Evolutionary conservation across 2,797 vertebrate species (phyloP).

Genomic region (Chaenodraco wilsoni): DNA sequence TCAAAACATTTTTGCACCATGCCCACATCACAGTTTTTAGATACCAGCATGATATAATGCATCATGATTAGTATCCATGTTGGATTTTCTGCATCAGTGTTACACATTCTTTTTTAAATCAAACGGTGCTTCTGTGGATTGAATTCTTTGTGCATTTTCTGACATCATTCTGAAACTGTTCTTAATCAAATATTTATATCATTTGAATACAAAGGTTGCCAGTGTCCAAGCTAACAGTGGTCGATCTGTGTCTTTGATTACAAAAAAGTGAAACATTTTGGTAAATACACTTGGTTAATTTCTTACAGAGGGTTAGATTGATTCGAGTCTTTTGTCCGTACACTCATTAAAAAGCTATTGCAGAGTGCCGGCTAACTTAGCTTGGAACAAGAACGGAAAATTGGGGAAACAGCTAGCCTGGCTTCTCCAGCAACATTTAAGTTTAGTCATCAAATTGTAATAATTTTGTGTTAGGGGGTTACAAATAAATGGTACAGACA

Average conservation of each 20-base stretch:
- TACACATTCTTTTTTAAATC: background rate
- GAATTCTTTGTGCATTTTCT: slow-evolving; percentile 4
- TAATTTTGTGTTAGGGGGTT: too few species aligned
- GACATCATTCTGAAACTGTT: slow-evolving; percentile 23
- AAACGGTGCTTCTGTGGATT: background rate
- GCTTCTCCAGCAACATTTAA: background rate
- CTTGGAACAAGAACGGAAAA: slow-evolving; percentile 1
- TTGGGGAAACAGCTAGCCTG: background rate
- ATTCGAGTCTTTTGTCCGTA: slow-evolving; percentile 3
- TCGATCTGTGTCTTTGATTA: slow-evolving; percentile 15
- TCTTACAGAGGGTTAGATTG: slow-evolving; percentile 15
- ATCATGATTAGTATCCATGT: background rate
- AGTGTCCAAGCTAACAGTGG: slow-evolving; percentile 8
- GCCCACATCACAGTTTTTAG: slow-evolving; percentile 13
- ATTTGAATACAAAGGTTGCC: slow-evolving; percentile 11
- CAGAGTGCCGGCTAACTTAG: background rate
- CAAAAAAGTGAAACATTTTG: slow-evolving; percentile 19
- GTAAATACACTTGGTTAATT: slow-evolving; percentile 17
- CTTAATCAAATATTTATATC: slow-evolving; percentile 24
- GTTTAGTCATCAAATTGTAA: background rate
- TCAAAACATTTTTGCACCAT: slow-evolving; percentile 7
- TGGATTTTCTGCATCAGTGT: background rate
- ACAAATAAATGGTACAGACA: background rate
- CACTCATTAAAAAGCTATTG: slow-evolving; percentile 6
- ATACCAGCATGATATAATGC: background rate